Conservation (phyloP, 2,888 invertebrate species). For the Drosophila histrio region DNA sequence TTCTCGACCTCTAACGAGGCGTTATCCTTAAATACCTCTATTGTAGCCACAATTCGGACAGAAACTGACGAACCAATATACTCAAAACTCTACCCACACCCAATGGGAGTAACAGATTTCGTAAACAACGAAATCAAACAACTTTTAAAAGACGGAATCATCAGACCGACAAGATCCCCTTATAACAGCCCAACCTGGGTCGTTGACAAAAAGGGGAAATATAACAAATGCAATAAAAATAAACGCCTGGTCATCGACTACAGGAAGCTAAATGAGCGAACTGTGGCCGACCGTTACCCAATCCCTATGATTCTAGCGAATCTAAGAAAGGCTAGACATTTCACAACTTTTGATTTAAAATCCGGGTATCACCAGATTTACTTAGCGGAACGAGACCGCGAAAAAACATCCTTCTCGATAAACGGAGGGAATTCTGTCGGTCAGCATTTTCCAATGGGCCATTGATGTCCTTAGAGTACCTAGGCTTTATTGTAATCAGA, state of each 20-base stretch:
- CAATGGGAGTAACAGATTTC: background rate
- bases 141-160: background rate
- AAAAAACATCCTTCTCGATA: background rate
- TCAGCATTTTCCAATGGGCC: conserved; percentile 1
- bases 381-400: background rate
- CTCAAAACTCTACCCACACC: background rate
- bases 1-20: conserved; percentile 5
- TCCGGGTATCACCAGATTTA: background rate
- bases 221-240: background rate
- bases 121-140: conserved; percentile 1
- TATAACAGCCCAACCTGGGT: conserved; percentile 3
- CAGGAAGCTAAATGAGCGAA: conserved; percentile 1
- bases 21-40: background rate
- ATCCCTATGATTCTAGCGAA: conserved; percentile 3
- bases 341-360: background rate
- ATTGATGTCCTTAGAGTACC: background rate
- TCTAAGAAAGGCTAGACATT: background rate
- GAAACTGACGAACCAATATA: background rate
- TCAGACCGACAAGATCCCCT: background rate
- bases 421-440: background rate
- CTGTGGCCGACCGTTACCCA: background rate
- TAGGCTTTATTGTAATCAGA: background rate
- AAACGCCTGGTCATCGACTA: conserved; percentile 1
- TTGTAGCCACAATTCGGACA: background rate
- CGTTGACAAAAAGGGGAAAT: conserved; percentile 1